phyloP scores from a whole-genome alignment of 2,113 vertebrate species.

The Burhinus bistriatus region DNA sequence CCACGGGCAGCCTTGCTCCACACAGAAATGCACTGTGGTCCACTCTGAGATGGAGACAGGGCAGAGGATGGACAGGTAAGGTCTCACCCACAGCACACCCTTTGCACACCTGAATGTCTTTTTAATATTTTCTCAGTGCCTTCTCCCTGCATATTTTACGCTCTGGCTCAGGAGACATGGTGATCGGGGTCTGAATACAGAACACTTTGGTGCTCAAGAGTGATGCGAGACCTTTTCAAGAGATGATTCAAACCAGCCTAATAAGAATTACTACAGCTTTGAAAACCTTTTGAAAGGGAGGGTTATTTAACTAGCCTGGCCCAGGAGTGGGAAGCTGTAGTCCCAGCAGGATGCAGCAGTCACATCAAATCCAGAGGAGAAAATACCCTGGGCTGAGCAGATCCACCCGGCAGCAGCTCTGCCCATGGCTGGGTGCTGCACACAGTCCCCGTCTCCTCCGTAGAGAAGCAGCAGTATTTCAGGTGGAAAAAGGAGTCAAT shows the following conservation, averaged over 20 bases:
- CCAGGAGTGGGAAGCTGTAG: not conserved
- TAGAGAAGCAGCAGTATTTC: not conserved
- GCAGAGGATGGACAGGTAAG: not conserved
- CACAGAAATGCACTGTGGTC: accelerated
- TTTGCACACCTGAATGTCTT: not conserved
- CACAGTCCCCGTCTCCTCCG: not conserved
- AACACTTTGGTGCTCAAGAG: not conserved
- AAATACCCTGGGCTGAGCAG: not conserved
- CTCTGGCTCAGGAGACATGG: not conserved
- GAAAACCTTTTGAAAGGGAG: not conserved
- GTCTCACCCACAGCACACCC: not conserved
- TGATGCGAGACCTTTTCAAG: not conserved
- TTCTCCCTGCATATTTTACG: not conserved
- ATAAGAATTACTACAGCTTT: slow-evolving; percentile 1
- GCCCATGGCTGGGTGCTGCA: not conserved
- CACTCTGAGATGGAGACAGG: not conserved
- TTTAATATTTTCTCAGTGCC: not conserved
- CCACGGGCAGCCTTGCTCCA: not conserved
- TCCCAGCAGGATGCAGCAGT: not conserved
- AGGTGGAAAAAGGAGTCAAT: not conserved
- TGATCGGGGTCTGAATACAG: not conserved
- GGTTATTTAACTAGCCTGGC: not conserved
- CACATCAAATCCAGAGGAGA: not conserved
- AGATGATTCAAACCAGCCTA: not conserved
- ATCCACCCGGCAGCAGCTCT: not conserved